These are phyloP conservation scores for Pteropus rufus DNA, from an alignment of 2,797 vertebrate genomes.

Conservation along the genomic window DNA sequence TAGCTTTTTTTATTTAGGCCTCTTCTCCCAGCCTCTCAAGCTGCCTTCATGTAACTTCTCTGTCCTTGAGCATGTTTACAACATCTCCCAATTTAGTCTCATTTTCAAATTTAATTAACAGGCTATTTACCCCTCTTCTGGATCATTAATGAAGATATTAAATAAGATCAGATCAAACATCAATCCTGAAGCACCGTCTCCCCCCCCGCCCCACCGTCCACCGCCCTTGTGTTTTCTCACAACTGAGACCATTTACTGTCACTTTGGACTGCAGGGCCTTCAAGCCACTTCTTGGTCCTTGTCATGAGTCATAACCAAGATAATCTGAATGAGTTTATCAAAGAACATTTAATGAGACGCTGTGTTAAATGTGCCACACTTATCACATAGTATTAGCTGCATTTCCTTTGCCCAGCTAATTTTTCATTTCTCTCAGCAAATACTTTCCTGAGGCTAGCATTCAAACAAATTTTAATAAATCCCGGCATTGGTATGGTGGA, in stretches of 20 bases:
- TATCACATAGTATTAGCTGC: constrained; percentile 14
- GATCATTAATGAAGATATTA: constrained; percentile 81
- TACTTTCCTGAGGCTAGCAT: constrained; percentile 41
- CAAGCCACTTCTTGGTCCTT: constrained; percentile 39
- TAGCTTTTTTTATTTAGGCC: neutral
- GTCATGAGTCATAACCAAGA: constrained; percentile 55
- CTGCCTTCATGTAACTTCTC: constrained; percentile 78
- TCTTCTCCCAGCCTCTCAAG: constrained; percentile 76
- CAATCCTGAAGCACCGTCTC: neutral
- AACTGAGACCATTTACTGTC: neutral
- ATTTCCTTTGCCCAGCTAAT: constrained; percentile 46
- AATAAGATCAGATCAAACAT: constrained; percentile 57
- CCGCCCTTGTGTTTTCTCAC: neutral
- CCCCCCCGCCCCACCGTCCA: accelerated
- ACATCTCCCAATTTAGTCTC: constrained; percentile 80
- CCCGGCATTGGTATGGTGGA: neutral
- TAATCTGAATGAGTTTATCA: constrained; percentile 56
- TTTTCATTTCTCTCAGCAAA: constrained; percentile 61
- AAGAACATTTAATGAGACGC: constrained; percentile 50
- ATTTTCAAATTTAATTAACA: constrained; percentile 81
- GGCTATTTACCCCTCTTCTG: constrained; percentile 80
- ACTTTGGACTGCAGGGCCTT: neutral
- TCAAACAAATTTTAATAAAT: constrained; percentile 42
- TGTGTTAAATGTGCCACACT: constrained; percentile 21
- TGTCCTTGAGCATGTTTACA: constrained; percentile 75